Evolutionary conservation across 2,113 vertebrate genomes (phyloP).

Genomic region (Mormyrus lacerda): DNA sequence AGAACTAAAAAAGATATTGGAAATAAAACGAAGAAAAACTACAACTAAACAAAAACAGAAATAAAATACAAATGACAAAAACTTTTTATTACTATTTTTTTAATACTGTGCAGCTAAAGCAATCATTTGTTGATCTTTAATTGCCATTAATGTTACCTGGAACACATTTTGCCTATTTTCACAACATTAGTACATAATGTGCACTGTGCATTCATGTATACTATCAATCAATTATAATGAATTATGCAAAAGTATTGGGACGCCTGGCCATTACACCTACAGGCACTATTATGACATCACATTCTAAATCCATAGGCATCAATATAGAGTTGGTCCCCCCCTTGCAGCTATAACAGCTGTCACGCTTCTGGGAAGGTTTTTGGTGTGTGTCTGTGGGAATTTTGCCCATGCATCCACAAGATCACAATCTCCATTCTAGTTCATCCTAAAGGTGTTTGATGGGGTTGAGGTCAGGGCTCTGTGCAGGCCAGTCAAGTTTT

Average conservation of each 20-base stretch:
- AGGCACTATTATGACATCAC: background rate
- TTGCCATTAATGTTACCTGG: background rate
- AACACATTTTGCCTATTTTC: background rate
- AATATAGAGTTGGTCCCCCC: background rate
- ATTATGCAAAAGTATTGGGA: no score
- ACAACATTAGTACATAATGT: background rate
- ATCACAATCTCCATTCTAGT: background rate
- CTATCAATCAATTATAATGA: background rate
- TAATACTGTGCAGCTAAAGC: background rate
- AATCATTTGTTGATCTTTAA: background rate
- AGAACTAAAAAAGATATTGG: background rate
- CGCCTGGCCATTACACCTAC: background rate
- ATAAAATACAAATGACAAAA: background rate
- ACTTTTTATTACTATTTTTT: background rate
- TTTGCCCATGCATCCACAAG: background rate
- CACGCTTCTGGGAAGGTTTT: background rate
- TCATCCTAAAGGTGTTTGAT: background rate
- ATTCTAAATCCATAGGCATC: background rate
- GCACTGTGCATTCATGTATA: background rate
- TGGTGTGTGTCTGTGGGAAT: background rate
- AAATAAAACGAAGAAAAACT: background rate
- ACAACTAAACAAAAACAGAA: background rate
- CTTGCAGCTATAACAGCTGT: background rate
- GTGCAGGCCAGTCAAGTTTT: background rate
- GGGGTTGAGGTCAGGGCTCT: background rate